Conservation (phyloP, 2,113 vertebrate genomes). For the Pungitius pungitius region DNA sequence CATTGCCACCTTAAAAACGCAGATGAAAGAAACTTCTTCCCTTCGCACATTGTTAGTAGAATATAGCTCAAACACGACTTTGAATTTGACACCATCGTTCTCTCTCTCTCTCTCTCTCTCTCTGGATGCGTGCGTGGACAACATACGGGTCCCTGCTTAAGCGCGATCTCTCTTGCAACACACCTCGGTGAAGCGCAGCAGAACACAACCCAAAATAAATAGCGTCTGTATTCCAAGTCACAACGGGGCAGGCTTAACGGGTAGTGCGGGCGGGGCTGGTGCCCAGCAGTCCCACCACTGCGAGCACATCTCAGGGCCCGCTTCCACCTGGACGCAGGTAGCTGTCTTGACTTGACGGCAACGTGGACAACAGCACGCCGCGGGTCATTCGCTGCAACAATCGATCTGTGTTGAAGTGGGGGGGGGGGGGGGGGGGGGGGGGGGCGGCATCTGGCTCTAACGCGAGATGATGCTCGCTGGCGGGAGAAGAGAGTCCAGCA, state of each 20-base stretch:
- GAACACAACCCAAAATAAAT: slow-evolving; percentile 14
- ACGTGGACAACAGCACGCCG: slow-evolving; percentile 38
- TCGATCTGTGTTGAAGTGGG: not conserved
- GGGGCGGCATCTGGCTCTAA: not conserved
- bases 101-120: not conserved
- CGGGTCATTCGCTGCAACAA: slow-evolving; percentile 30
- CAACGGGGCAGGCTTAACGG: slow-evolving; percentile 47
- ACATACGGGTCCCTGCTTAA: not conserved
- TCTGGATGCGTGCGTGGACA: slow-evolving; percentile 4
- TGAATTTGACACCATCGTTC: not conserved
- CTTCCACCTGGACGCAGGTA: slow-evolving; percentile 72
- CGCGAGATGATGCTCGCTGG: slow-evolving; percentile 18
- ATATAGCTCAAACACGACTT: not conserved
- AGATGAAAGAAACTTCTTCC: slow-evolving; percentile 13
- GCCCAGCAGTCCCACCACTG: slow-evolving; percentile 73
- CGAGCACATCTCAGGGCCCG: slow-evolving; percentile 70
- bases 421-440: no score
- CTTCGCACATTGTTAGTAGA: not conserved
- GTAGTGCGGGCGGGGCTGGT: slow-evolving; percentile 58
- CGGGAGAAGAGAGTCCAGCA: slow-evolving; percentile 18
- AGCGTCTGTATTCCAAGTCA: slow-evolving; percentile 49
- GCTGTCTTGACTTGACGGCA: slow-evolving; percentile 53
- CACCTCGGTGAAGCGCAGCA: slow-evolving; percentile 7
- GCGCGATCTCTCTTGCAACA: slow-evolving; percentile 39
- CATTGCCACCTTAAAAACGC: slow-evolving; percentile 59